Evolutionary conservation across 2,797 vertebrate species (phyloP), one percentile per base, ranked within the genome.

Genomic region (Epinephelus awoara): DNA sequence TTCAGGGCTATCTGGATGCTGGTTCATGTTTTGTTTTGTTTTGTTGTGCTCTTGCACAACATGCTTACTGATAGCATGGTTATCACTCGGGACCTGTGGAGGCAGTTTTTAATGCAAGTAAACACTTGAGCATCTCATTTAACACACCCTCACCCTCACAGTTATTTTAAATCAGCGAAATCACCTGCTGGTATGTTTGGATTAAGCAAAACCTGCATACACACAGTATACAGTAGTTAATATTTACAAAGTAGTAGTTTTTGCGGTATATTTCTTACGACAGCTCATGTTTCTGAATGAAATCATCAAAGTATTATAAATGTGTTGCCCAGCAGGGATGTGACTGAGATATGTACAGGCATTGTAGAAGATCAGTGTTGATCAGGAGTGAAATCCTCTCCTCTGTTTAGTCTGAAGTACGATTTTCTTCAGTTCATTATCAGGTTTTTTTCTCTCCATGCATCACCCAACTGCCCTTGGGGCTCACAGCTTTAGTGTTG

Each of bases 41-140:
- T 72, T 23, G 3, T 42, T 6, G 42, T 46, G 42, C 4, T 14
- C 21, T 49, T 50, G 19, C 58, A 56, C 58, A 63, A 38, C 38
- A 74, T 63, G 19, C 25, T 63, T 69, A 46, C 54, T 69, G 25
- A 64, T n/a, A 75, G 40, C 58, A 50, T 15, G 51, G 52, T 58
- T 58, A 63, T 61, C 58, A 54, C 42, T 75, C 23, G 72, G 57
- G 63, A 56, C 25, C 56, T 40, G 42, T 40, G 40, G 40, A 59
- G 40, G 25, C 38, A 57, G 17, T 55, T 72, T 74, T 46, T 25
- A 46, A 18, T 34, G 40, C 47, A 52, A 44, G 23, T 49, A 72
- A 40, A 70, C 18, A 58, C 13, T 15, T 14, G 13, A 46, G 40
- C 29, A 61, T 19, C n/a, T 63, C 21, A 73, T 64, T 59, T n/a